These are phyloP conservation scores for Gallinago nigripennis DNA, from an alignment of 2,797 vertebrate genomes.

Conservation along the genomic window DNA sequence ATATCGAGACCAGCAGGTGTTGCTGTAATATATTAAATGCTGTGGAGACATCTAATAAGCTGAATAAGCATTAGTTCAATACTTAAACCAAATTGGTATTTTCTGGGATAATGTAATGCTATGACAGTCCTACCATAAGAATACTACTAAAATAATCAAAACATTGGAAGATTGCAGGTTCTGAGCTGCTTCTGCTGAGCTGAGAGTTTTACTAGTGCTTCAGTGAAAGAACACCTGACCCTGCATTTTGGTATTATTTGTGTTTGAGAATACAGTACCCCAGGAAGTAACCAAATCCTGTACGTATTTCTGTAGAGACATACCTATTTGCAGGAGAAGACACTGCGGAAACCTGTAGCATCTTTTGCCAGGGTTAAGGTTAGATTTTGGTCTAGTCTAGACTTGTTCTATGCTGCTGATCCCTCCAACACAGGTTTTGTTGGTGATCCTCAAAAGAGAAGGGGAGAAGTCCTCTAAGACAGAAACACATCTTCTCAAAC, in stretches of 20 bases:
- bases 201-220: neutral
- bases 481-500: neutral
- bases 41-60: neutral
- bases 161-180: neutral
- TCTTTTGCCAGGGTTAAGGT: neutral
- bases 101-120: neutral
- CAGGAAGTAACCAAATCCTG: neutral
- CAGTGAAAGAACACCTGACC: neutral
- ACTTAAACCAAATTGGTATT: neutral
- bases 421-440: neutral
- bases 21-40: slow-evolving; percentile 36
- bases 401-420: neutral
- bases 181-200: neutral
- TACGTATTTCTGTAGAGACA: neutral
- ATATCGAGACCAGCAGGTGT: slow-evolving; percentile 43
- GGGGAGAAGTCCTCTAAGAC: neutral
- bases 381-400: neutral
- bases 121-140: neutral
- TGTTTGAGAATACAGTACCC: neutral
- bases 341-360: neutral
- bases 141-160: neutral
- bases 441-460: neutral
- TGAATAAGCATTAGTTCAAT: neutral
- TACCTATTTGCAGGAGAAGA: neutral
- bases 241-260: neutral